These are phyloP conservation scores for Syndactyla subalaris DNA, from an alignment of 2,797 vertebrate genomes.

Conservation along the genomic window DNA sequence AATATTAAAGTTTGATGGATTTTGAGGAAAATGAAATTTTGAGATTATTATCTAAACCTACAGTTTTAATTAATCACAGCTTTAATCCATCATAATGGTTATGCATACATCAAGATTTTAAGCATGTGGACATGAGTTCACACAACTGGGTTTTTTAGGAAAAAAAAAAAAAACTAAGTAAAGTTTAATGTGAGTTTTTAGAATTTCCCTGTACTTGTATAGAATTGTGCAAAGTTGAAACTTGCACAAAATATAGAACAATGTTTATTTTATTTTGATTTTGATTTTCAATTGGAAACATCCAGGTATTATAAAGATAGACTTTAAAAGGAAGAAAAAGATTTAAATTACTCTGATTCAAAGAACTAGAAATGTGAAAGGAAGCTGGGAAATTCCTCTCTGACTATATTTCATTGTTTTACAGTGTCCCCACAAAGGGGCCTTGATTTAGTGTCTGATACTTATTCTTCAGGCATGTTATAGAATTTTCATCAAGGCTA, in stretches of 20 bases:
- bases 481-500: constrained; percentile 27
- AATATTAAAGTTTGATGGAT: not conserved
- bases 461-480: not conserved
- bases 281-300: not conserved
- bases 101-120: not conserved
- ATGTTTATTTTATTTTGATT: not conserved
- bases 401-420: not conserved
- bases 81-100: not conserved
- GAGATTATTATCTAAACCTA: not conserved
- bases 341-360: not conserved
- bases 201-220: not conserved
- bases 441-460: constrained; percentile 28
- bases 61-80: not conserved
- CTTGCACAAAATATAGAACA: not conserved
- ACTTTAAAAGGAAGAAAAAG: not conserved
- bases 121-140: not conserved
- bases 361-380: not conserved
- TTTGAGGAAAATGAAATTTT: not conserved
- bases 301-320: not conserved
- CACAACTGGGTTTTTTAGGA: not conserved
- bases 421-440: not conserved
- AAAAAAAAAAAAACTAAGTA: not conserved
- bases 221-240: not conserved
- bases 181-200: not conserved
- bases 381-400: not conserved